These are phyloP conservation scores for Luperina testacea DNA, from an alignment of 2,888 invertebrate genomes.

Conservation along the genomic window DNA sequence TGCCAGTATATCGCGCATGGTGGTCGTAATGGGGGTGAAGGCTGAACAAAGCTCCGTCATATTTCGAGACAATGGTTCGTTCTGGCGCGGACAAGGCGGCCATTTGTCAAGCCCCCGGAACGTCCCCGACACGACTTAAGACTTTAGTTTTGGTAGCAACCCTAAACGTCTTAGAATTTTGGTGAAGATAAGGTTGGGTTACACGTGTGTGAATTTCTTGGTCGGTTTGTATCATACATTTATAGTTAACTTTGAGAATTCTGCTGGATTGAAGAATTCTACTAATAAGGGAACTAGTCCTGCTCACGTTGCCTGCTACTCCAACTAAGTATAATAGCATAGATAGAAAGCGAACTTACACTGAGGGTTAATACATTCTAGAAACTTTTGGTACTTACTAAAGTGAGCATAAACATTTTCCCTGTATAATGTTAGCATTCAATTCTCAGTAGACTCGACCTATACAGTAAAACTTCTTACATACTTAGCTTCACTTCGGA, in stretches of 20 bases:
- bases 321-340: background rate
- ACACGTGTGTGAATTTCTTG: conserved; percentile 13
- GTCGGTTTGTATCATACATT: background rate
- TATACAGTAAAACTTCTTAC: conserved; percentile 7
- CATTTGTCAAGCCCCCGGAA: conserved; percentile 68
- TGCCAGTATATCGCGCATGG: conserved; percentile 47
- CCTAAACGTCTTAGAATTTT: conserved; percentile 56
- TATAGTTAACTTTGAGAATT: background rate
- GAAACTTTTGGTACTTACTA: background rate
- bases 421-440: background rate
- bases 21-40: conserved; percentile 52
- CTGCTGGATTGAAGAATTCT: background rate
- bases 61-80: conserved; percentile 71
- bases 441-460: background rate
- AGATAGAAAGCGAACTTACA: background rate
- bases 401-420: background rate
- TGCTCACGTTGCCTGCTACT: background rate
- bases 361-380: background rate
- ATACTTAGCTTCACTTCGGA: conserved; percentile 8
- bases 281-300: background rate
- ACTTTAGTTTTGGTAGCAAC: conserved; percentile 48
- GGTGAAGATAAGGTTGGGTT: conserved; percentile 24
- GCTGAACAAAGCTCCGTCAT: conserved; percentile 70
- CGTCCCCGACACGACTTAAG: conserved; percentile 52
- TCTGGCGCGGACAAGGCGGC: conserved; percentile 64